Base-by-base conservation (phyloP, 2,797 vertebrate species). In the Acipenser transmontanus region DNA sequence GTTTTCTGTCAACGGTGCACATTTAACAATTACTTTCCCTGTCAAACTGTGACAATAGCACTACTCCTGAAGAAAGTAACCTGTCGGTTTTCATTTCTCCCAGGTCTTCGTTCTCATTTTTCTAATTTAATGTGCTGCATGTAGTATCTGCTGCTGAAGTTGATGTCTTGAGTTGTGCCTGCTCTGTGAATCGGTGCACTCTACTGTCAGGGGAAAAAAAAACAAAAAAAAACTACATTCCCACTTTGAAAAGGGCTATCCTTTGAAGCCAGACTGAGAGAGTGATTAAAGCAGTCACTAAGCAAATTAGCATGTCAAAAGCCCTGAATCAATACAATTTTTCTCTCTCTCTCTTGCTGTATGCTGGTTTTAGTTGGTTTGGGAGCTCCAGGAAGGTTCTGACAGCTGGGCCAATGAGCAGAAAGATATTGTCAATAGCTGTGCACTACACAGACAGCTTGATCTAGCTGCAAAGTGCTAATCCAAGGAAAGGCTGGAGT, bases 281-380 rank as follows among this genome's bases (percentile, higher is more conserved):
- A 78, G 61, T 79, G 87, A 82, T 81, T 85, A 88, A 89, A 90
- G 86, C 85, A 83, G 85, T 85, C 81, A 80, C 79, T 80, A 77
- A 90, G 86, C 74, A 88, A 86, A 92, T 92, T 91, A 92, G 81
- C 88, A 89, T 92, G 84, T 90, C 87, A 92, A 93, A 92, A 89
- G 89, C 81, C 80, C 68, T 1, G 71, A 91, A 92, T 93, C 91
- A 89, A 92, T 93, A 92, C 80, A 68, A 72, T 82, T 71, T n/a
- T 78, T 76, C 82, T 80, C 79, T 66, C 75, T 68, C 1, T 73
- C 81, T 65, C 68, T 59, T 49, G 68, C 67, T 66, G 70, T 75
- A 63, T 51, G 62, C 68, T 75, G 34, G 69, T 51, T 71, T 14
- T 6, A 13, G 9, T 79, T 68, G 67, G 73, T 64, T 56, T 60